A percentile compares a stretch with the other conserved stretches of the same genome.
These are phyloP conservation scores for Drosophila santomea DNA, from an alignment of 1,140 invertebrate species.

Conservation along the genomic window DNA sequence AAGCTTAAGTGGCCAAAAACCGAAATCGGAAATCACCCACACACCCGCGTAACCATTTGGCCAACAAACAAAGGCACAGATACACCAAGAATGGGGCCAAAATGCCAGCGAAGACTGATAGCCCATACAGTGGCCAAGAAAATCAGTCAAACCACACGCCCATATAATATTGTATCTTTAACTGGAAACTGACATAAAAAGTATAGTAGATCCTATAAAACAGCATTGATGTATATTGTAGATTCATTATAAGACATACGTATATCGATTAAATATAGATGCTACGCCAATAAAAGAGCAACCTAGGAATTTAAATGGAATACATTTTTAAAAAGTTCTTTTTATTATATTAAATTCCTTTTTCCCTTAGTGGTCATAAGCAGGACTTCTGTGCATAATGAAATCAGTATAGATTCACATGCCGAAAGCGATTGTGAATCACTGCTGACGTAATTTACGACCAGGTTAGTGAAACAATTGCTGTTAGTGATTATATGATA, in stretches of 20 bases:
- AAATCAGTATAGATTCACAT: slow-evolving; percentile 26
- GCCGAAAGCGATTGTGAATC: slow-evolving; percentile 8
- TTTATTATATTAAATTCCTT: background rate
- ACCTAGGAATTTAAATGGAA: no score
- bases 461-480: slow-evolving; percentile 30
- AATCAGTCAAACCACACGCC: slow-evolving; percentile 50
- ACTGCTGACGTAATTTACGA: slow-evolving; percentile 54
- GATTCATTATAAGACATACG: no score
- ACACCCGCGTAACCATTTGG: background rate
- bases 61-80: slow-evolving; percentile 1
- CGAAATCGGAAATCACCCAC: slow-evolving; percentile 2
- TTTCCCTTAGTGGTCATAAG: slow-evolving; percentile 9
- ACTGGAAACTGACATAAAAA: slow-evolving; percentile 9
- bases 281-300: no score
- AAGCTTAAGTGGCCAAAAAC: slow-evolving; percentile 57
- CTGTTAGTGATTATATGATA: slow-evolving; percentile 15
- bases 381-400: background rate
- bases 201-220: background rate
- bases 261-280: no score
- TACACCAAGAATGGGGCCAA: slow-evolving; percentile 1
- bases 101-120: slow-evolving; percentile 15
- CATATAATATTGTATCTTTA: slow-evolving; percentile 26
- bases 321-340: background rate
- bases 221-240: background rate
- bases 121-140: slow-evolving; percentile 47